These are phyloP conservation scores for Eristalis pertinax DNA, from an alignment of 2,888 invertebrate species.

Conservation along the genomic window DNA sequence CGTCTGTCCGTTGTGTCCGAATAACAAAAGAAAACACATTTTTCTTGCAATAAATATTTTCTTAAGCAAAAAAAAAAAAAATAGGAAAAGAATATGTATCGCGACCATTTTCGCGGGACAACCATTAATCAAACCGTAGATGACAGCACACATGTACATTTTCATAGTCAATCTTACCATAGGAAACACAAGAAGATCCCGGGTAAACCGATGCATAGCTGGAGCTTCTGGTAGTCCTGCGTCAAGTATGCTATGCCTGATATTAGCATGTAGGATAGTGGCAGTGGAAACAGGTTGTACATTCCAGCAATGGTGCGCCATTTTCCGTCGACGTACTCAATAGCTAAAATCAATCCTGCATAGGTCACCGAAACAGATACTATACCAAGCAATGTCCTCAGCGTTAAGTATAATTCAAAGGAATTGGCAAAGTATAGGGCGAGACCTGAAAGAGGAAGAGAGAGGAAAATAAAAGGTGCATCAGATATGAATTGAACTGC, in stretches of 20 bases:
- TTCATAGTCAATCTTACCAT: slow-evolving; percentile 83
- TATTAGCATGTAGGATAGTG: slow-evolving; percentile 88
- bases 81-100: background rate
- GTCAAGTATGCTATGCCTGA: slow-evolving; percentile 87
- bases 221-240: slow-evolving; percentile 88
- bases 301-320: slow-evolving; percentile 92
- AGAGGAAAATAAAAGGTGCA: background rate
- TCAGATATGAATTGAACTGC: slow-evolving; percentile 5
- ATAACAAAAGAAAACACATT: background rate
- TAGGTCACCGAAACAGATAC: slow-evolving; percentile 92
- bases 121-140: background rate
- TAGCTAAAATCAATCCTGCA: slow-evolving; percentile 89
- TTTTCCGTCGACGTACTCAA: slow-evolving; percentile 89
- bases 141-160: background rate
- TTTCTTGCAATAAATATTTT: background rate
- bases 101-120: background rate
- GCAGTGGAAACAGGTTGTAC: slow-evolving; percentile 90
- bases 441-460: slow-evolving; percentile 79
- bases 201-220: slow-evolving; percentile 88
- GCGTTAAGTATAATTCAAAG: slow-evolving; percentile 86
- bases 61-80: background rate
- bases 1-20: background rate
- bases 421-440: slow-evolving; percentile 87
- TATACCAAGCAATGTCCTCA: slow-evolving; percentile 88
- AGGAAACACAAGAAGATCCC: slow-evolving; percentile 86